These are phyloP conservation scores for Periplaneta americana DNA, from an alignment of 1,140 invertebrate genomes.

Conservation along the genomic window DNA sequence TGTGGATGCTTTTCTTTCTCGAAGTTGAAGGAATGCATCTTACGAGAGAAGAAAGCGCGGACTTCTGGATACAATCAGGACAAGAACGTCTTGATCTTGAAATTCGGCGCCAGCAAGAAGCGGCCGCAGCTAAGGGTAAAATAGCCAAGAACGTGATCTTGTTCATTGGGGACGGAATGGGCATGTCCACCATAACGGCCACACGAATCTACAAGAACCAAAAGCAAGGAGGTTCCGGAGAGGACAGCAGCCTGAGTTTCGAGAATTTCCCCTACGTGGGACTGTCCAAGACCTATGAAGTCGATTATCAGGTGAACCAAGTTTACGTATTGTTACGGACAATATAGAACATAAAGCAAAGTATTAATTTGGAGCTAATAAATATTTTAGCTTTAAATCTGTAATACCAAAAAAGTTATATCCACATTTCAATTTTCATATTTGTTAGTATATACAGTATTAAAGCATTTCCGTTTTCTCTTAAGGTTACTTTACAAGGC, in stretches of 20 bases:
- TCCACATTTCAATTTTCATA: no score
- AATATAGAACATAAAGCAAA: no score
- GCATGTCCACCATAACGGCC: conserved; percentile 81
- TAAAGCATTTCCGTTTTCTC: no score
- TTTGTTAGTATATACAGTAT: no score
- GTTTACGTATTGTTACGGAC: no score
- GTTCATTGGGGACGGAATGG: conserved; percentile 94
- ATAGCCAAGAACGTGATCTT: conserved; percentile 84
- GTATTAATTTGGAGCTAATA: no score
- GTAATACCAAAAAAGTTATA: no score
- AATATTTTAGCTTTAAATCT: no score
- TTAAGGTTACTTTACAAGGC: no score
- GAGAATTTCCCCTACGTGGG: conserved; percentile 81
- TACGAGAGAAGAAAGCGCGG: conserved; percentile 28
- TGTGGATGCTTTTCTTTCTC: no score
- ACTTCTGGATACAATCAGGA: conserved; percentile 37
- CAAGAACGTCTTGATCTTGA: conserved; percentile 32
- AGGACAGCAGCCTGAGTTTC: conserved; percentile 63
- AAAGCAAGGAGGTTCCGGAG: conserved; percentile 42
- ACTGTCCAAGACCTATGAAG: conserved; percentile 58
- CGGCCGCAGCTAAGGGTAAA: conserved; percentile 48
- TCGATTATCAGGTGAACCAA: background rate
- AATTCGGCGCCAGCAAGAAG: background rate
- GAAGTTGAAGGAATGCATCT: background rate
- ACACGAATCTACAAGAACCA: conserved; percentile 62